Conservation (phyloP, 2,797 vertebrate genomes). For the Salmo trutta region DNA sequence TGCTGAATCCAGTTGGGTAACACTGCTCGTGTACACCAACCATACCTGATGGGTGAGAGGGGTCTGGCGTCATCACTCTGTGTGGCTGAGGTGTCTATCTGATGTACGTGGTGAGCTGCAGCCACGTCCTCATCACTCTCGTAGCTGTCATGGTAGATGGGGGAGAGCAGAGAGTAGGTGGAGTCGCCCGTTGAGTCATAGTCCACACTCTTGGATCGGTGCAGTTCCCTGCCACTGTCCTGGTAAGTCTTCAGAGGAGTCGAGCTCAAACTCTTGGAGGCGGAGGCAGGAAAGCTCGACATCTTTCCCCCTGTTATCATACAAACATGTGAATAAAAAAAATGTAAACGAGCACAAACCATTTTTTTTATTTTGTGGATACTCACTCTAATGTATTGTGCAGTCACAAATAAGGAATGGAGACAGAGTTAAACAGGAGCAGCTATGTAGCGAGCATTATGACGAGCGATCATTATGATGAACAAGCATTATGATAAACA, state of each 20-base stretch:
- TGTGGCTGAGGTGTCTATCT: slow-evolving; percentile 26
- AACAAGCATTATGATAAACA: neutral
- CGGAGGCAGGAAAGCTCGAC: slow-evolving; percentile 53
- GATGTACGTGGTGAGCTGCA: slow-evolving; percentile 22
- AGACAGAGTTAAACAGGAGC: neutral
- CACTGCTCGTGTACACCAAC: neutral
- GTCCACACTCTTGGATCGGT: slow-evolving; percentile 39
- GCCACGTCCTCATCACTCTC: slow-evolving; percentile 69
- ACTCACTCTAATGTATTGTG: neutral
- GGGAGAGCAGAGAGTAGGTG: slow-evolving; percentile 78
- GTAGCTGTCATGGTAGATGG: slow-evolving; percentile 80
- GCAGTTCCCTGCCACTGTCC: slow-evolving; percentile 5
- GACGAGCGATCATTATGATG: no score
- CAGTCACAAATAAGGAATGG: neutral
- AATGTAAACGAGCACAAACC: no score
- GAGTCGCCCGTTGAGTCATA: slow-evolving; percentile 67
- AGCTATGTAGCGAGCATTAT: no score
- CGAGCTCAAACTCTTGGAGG: slow-evolving; percentile 69
- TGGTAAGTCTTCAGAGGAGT: slow-evolving; percentile 67
- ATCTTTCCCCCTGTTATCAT: slow-evolving; percentile 33
- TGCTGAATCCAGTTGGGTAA: neutral
- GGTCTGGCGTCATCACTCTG: slow-evolving; percentile 13
- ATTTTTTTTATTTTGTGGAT: neutral
- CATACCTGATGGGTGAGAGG: slow-evolving; percentile 28
- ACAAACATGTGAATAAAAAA: neutral